phyloP scores from a whole-genome alignment of 2,888 invertebrate species.

The Adela reaumurella region DNA sequence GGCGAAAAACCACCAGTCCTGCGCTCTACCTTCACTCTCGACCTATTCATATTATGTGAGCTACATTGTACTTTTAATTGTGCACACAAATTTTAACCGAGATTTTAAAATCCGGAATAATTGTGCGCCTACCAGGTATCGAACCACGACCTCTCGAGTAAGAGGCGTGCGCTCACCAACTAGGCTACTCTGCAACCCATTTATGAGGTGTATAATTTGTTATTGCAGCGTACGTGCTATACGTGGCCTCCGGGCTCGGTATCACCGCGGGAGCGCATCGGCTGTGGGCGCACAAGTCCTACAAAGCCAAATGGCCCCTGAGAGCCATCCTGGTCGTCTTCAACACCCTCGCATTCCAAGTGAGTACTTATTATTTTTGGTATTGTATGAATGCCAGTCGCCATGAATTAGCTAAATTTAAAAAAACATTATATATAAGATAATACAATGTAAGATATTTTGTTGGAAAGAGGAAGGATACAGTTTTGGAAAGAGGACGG shows the following conservation, averaged over 20 bases:
- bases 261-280: conserved; percentile 97
- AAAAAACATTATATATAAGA: not conserved
- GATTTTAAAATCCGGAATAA: too few species aligned
- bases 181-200: too few species aligned
- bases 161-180: too few species aligned
- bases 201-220: conserved; percentile 9
- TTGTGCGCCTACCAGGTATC: too few species aligned
- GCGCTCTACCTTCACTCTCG: not conserved
- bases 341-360: conserved; percentile 91
- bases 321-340: conserved; percentile 73
- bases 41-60: too few species aligned
- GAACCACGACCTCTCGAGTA: too few species aligned
- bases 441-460: conserved; percentile 2
- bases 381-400: not conserved
- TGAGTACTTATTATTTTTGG: conserved; percentile 34
- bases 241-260: conserved; percentile 79
- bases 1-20: not conserved
- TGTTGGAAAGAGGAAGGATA: too few species aligned
- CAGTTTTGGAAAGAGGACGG: too few species aligned
- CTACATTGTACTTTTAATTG: too few species aligned
- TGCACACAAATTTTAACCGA: too few species aligned
- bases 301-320: conserved; percentile 91
- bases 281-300: conserved; percentile 93
- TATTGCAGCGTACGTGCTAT: conserved; percentile 66
- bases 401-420: not conserved